Evolutionary conservation across 1,140 invertebrate genomes (phyloP).

Genomic region (Drosophila biarmipes): DNA sequence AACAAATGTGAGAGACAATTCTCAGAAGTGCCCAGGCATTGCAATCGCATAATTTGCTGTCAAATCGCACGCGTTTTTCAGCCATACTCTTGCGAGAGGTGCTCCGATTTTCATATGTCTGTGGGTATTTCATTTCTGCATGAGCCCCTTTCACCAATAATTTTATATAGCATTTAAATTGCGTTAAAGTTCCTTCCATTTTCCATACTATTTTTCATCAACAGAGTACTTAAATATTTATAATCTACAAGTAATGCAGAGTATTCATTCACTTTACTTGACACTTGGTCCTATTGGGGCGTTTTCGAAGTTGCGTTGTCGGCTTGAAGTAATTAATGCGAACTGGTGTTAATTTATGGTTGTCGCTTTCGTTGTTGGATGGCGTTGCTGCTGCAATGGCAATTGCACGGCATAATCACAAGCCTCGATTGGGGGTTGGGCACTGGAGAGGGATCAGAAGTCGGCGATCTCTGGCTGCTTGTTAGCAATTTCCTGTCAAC

Average conservation of each 20-base stretch:
- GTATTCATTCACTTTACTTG: constrained; percentile 6
- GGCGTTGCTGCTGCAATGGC: constrained; percentile 37
- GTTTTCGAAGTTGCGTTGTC: constrained; percentile 33
- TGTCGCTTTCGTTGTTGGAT: constrained; percentile 49
- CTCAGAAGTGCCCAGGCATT: constrained; percentile 31
- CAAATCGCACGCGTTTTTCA: constrained; percentile 40
- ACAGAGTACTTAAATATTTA: no score
- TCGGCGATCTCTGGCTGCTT: constrained; percentile 42
- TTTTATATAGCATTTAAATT: no score
- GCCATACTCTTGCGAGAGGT: constrained; percentile 14
- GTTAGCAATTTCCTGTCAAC: constrained; percentile 53
- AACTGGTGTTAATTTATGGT: constrained; percentile 53
- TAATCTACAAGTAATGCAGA: not conserved
- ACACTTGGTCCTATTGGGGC: constrained; percentile 10
- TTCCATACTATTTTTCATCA: no score
- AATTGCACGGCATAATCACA: constrained; percentile 29
- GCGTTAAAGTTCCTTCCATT: no score
- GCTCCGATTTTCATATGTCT: not conserved
- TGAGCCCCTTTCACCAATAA: no score
- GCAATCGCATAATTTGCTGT: constrained; percentile 51
- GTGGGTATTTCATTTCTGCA: no score
- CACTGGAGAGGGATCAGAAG: constrained; percentile 38
- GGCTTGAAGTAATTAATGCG: constrained; percentile 52
- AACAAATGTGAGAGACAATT: constrained; percentile 54
- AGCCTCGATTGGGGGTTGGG: constrained; percentile 52